phyloP scores from a whole-genome alignment of 2,797 vertebrate genomes.

The Melanotaenia nigrans region DNA sequence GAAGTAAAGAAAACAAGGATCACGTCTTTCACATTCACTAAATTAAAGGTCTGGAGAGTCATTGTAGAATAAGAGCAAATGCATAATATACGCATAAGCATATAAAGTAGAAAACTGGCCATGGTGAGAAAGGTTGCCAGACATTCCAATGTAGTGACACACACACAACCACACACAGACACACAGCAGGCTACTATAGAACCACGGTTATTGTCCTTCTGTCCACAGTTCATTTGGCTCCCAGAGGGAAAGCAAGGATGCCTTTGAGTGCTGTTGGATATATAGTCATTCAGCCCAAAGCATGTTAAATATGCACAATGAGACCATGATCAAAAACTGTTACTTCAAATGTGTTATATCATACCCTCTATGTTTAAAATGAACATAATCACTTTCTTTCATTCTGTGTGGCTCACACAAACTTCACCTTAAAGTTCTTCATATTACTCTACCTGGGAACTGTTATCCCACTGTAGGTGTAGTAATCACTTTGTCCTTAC shows the following conservation, averaged over 20 bases:
- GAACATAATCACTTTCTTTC: not conserved
- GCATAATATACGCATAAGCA: constrained; percentile 12
- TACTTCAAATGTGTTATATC: too few species aligned
- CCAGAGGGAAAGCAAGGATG: constrained; percentile 29
- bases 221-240: constrained; percentile 44
- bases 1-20: not conserved
- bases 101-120: constrained; percentile 21
- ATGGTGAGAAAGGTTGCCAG: constrained; percentile 47
- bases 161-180: constrained; percentile 47
- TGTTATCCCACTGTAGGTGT: not conserved
- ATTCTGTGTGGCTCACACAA: not conserved
- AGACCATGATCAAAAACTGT: not conserved
- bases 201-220: constrained; percentile 64
- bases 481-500: not conserved
- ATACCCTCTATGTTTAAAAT: not conserved
- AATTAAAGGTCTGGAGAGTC: not conserved
- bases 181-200: constrained; percentile 24
- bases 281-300: rapidly evolving
- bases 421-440: not conserved
- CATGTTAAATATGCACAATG: not conserved
- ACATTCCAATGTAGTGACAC: constrained; percentile 76
- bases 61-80: not conserved
- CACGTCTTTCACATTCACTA: not conserved
- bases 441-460: not conserved
- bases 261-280: constrained; percentile 47